These are phyloP conservation scores for Drosophila eugracilis DNA, from an alignment of 1,140 invertebrate species.

Conservation along the genomic window DNA sequence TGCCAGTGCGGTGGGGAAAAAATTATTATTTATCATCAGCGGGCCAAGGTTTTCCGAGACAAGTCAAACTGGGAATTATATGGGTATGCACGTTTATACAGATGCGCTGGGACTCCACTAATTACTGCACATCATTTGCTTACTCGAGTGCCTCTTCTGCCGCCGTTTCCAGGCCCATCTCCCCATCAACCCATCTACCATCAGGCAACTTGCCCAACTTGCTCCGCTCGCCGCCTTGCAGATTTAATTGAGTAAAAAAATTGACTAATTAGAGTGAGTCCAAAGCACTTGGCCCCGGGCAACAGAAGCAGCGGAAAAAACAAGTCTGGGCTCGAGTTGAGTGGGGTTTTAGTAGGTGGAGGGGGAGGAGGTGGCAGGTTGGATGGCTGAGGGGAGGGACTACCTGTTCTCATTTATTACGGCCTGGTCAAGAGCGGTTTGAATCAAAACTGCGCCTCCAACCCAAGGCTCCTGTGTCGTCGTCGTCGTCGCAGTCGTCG, in stretches of 20 bases:
- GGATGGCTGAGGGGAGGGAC: conserved; percentile 8
- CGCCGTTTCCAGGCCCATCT: conserved; percentile 23
- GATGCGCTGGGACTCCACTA: conserved; percentile 57
- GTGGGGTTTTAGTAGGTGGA: neutral
- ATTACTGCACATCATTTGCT: conserved; percentile 83
- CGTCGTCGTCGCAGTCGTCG: no score
- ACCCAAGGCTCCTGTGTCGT: conserved; percentile 33
- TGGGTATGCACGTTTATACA: conserved; percentile 19
- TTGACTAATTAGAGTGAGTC: conserved; percentile 82
- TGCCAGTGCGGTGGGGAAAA: conserved; percentile 35
- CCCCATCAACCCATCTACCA: conserved; percentile 1
- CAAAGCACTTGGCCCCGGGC: conserved; percentile 70
- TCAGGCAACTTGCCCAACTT: conserved; percentile 26
- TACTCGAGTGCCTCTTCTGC: conserved; percentile 64
- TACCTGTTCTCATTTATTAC: conserved; percentile 81
- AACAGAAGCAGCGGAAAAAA: conserved; percentile 59
- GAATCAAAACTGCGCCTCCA: conserved; percentile 67
- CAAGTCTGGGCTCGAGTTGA: conserved; percentile 48
- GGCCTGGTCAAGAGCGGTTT: conserved; percentile 80
- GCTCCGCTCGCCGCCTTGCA: conserved; percentile 50
- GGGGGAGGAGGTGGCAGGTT: neutral
- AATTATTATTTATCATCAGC: conserved; percentile 76
- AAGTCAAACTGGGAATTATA: conserved; percentile 44
- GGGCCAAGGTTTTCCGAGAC: conserved; percentile 47
- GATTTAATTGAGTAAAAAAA: conserved; percentile 82